These are phyloP conservation scores for Glossosoma conforme DNA, from an alignment of 1,140 invertebrate genomes.

Conservation along the genomic window DNA sequence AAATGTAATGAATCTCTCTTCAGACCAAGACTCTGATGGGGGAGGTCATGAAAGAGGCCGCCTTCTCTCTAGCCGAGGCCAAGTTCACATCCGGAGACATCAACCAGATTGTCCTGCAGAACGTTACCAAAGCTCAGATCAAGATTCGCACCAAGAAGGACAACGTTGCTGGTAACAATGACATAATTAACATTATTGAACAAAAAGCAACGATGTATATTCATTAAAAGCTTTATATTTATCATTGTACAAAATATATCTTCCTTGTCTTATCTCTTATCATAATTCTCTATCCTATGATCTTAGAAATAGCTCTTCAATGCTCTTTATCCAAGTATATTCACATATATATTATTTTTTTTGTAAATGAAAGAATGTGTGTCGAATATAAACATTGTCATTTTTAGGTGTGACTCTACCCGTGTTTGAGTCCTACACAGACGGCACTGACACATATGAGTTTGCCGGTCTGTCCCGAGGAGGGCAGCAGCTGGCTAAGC, in stretches of 20 bases:
- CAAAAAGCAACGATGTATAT: too few species aligned
- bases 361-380: not conserved
- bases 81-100: conserved; percentile 98
- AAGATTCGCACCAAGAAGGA: conserved; percentile 98
- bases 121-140: conserved; percentile 97
- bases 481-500: conserved; percentile 88
- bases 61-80: conserved; percentile 97
- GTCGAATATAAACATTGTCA: not conserved
- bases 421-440: conserved; percentile 93
- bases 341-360: not conserved
- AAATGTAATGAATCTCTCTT: conserved; percentile 11
- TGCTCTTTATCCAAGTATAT: not conserved
- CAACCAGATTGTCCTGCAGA: conserved; percentile 98
- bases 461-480: conserved; percentile 89
- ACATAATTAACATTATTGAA: too few species aligned
- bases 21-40: conserved; percentile 99
- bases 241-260: too few species aligned
- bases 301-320: too few species aligned
- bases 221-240: too few species aligned
- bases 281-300: not conserved
- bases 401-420: conserved; percentile 79
- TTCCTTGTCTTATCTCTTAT: too few species aligned
- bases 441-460: conserved; percentile 91
- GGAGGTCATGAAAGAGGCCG: conserved; percentile 99
- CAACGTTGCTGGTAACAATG: conserved; percentile 96